A percentile compares a stretch with the other conserved stretches of the same genome.
Conservation (phyloP, 2,888 invertebrate genomes). For the Protonemura montana region DNA sequence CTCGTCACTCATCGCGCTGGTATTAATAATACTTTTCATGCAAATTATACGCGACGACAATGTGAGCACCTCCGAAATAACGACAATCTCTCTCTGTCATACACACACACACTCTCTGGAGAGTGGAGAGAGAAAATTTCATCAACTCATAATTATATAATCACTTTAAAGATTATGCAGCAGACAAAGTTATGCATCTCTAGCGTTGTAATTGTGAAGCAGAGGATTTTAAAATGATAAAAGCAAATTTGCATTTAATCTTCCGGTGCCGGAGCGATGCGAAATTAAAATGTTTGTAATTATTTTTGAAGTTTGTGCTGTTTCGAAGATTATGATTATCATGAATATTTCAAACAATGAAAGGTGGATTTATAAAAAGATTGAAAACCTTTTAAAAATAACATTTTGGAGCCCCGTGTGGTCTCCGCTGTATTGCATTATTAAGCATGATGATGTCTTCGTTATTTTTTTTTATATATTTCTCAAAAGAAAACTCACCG, state of each 20-base stretch:
- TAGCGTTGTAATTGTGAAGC: constrained; percentile 12
- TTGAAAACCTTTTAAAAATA: no score
- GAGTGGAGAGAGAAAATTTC: not conserved
- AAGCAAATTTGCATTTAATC: constrained; percentile 12
- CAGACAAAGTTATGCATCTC: constrained; percentile 12
- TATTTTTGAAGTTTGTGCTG: constrained; percentile 20
- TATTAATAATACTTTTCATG: not conserved
- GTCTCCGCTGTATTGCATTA: no score
- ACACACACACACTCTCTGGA: constrained; percentile 1
- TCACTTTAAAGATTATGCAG: not conserved
- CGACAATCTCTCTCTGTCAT: constrained; percentile 2
- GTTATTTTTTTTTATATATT: no score
- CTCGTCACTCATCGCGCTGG: not conserved
- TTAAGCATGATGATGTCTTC: no score
- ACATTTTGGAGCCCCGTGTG: no score
- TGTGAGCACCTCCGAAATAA: not conserved
- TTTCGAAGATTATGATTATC: constrained; percentile 22
- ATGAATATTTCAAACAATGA: not conserved
- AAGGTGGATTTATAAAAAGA: not conserved
- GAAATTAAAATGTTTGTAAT: constrained; percentile 17
- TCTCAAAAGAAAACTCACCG: no score
- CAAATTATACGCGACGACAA: not conserved
- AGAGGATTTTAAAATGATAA: constrained; percentile 12
- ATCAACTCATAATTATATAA: not conserved
- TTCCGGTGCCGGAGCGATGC: not conserved